Evolutionary conservation across 2,888 invertebrate species (phyloP).

Genomic region (Nemotelus nigrinus): DNA sequence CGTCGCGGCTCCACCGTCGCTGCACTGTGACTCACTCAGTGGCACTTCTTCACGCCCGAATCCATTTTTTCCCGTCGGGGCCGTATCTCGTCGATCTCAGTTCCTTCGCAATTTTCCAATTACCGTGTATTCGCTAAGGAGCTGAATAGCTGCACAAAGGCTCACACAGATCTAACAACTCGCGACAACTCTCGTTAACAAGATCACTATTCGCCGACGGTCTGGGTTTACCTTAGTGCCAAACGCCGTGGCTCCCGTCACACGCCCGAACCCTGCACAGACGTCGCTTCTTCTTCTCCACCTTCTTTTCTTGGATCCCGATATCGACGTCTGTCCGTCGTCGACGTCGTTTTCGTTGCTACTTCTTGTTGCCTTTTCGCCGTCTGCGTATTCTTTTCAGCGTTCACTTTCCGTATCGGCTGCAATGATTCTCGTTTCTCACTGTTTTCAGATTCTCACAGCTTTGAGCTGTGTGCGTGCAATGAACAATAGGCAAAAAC

Average conservation of each 20-base stretch:
- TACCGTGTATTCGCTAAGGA: neutral
- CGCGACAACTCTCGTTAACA: slow-evolving; percentile 1
- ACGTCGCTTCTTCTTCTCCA: neutral
- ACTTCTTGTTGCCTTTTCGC: neutral
- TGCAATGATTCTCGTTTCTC: neutral
- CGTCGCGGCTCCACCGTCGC: slow-evolving; percentile 7
- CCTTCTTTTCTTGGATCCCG: too few relatives aligned
- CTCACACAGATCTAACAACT: neutral
- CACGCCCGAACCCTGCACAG: slow-evolving; percentile 28
- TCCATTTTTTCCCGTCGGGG: slow-evolving; percentile 19
- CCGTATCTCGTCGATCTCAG: neutral
- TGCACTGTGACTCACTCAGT: slow-evolving; percentile 36
- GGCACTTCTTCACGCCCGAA: slow-evolving; percentile 30
- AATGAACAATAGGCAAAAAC: neutral
- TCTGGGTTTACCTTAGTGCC: slow-evolving; percentile 10
- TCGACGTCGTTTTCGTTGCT: neutral
- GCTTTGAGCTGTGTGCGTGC: neutral
- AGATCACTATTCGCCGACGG: slow-evolving; percentile 17
- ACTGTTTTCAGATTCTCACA: neutral
- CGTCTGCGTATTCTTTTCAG: slow-evolving; percentile 4
- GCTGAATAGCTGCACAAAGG: neutral
- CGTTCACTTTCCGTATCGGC: slow-evolving; percentile 8
- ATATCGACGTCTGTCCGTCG: neutral
- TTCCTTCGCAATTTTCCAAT: neutral
- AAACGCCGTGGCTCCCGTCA: slow-evolving; percentile 27